phyloP scores from a whole-genome alignment of 2,797 vertebrate genomes.

The Pipistrellus kuhlii region DNA sequence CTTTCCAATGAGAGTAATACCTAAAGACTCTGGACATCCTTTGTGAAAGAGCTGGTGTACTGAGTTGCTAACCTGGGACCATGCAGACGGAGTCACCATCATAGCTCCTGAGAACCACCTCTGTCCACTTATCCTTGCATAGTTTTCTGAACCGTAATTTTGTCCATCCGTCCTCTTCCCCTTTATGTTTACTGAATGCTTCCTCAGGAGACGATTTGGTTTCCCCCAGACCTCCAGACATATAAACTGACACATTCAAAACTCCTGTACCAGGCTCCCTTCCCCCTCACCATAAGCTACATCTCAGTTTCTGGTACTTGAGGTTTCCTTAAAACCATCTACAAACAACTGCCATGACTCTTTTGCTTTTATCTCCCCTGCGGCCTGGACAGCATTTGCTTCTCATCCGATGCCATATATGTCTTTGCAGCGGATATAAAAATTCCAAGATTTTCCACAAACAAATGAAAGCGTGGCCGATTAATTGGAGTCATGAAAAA shows the following conservation, averaged over 20 bases:
- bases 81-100: not conserved
- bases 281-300: not conserved
- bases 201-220: not conserved
- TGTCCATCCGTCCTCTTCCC: not conserved
- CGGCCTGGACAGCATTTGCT: not conserved
- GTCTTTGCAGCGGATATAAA: not conserved
- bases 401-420: not conserved
- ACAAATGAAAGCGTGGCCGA: slow-evolving; percentile 4
- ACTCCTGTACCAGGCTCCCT: not conserved
- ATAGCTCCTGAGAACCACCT: too few species aligned
- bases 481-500: not conserved
- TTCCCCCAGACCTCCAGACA: not conserved
- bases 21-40: rapidly evolving
- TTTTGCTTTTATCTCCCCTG: not conserved
- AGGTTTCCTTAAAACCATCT: not conserved
- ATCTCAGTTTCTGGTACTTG: not conserved
- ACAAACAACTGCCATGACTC: rapidly evolving
- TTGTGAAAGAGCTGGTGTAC: not conserved
- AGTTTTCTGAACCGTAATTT: not conserved
- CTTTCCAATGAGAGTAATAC: not conserved
- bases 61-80: not conserved
- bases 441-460: not conserved
- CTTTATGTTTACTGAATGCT: not conserved
- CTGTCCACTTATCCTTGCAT: too few species aligned
- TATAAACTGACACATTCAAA: not conserved